Evolutionary conservation across 2,113 vertebrate species (phyloP).

Genomic region (Cyanoramphus novaezelandiae): DNA sequence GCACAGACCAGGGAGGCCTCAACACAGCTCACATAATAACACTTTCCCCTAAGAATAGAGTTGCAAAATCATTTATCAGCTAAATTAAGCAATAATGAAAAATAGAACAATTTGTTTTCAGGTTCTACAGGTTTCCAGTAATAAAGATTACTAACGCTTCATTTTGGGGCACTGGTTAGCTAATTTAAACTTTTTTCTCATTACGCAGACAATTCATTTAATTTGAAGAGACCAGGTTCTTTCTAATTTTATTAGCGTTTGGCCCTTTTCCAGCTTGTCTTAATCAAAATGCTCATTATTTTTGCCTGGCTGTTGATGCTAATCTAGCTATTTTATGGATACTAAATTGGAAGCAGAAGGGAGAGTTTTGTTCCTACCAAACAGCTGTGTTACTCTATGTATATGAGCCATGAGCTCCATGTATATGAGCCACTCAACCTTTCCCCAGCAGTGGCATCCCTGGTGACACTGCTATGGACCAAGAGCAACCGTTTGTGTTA

Average conservation of each 20-base stretch:
- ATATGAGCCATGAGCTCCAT: background rate
- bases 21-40: background rate
- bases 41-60: background rate
- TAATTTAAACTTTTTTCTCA: constrained; percentile 53
- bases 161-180: constrained; percentile 21
- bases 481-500: accelerated
- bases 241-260: constrained; percentile 57
- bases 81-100: constrained; percentile 58
- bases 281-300: constrained; percentile 67
- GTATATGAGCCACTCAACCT: background rate
- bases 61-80: background rate
- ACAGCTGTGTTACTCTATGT: background rate
- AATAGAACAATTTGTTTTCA: constrained; percentile 51
- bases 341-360: constrained; percentile 33
- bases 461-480: background rate
- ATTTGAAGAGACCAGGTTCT: constrained; percentile 42
- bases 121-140: constrained; percentile 41
- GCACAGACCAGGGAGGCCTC: background rate
- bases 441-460: background rate
- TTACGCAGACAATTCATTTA: constrained; percentile 59
- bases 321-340: constrained; percentile 41
- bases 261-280: constrained; percentile 57
- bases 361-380: background rate
- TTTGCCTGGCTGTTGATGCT: constrained; percentile 47
- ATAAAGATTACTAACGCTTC: constrained; percentile 51